phyloP scores from a whole-genome alignment of 2,113 vertebrate species.

The Puma concolor region DNA sequence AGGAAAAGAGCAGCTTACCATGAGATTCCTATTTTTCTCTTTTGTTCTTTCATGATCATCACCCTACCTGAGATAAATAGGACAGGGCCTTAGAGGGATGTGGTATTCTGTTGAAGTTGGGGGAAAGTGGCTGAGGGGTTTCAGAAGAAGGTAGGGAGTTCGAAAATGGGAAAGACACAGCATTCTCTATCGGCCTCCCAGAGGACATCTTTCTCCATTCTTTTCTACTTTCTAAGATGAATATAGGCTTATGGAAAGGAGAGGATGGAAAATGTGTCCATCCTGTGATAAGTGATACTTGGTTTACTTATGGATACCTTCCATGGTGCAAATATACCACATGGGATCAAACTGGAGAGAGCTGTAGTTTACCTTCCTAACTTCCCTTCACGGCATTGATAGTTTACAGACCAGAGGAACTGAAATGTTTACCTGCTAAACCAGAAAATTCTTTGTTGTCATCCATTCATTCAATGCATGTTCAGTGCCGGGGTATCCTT shows the following conservation, averaged over 20 bases:
- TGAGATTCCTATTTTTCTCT: neutral
- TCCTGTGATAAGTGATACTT: neutral
- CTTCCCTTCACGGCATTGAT: neutral
- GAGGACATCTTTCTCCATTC: neutral
- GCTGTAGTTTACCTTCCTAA: neutral
- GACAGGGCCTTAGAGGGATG: conserved; percentile 41
- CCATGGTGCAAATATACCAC: neutral
- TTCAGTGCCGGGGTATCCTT: neutral
- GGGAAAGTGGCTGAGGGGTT: neutral
- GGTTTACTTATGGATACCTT: neutral
- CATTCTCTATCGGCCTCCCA: neutral
- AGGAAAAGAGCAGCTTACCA: conserved; percentile 51
- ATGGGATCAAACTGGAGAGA: neutral
- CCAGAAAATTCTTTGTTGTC: neutral
- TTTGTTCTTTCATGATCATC: conserved; percentile 30
- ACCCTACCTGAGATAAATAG: conserved; percentile 43
- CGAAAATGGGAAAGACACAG: neutral
- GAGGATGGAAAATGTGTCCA: neutral
- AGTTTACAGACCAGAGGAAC: neutral
- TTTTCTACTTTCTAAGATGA: neutral
- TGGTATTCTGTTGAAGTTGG: neutral
- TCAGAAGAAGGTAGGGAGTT: neutral
- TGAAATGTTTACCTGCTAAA: neutral
- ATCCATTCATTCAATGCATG: neutral
- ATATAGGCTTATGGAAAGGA: neutral